Base-by-base conservation (phyloP, 2,113 vertebrate species). In the Zosterops borbonicus region DNA sequence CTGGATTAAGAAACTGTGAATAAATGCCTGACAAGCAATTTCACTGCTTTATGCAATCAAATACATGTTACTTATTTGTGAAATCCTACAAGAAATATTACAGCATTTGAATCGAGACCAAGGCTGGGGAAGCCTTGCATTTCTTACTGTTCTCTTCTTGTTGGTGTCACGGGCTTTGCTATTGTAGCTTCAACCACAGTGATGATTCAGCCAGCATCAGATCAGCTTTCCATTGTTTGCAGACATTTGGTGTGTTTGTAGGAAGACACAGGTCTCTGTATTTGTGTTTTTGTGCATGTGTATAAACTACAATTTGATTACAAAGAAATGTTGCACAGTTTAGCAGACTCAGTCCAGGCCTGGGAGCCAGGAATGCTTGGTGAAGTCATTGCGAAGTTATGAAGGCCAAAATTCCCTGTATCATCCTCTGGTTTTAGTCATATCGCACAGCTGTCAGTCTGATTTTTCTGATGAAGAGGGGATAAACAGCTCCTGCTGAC, bases 361-460 rank as follows among this genome's bases (percentile, higher is more conserved):
- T 53, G 74, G 62, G 91, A 95, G 94, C 73, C 87, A 83, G 81
- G 49, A 95, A 27, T 23, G 69, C 35, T 65, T 2, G 1, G 63
- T 90, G 88, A 92, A 87, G 65, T 96, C 93, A 91, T 52, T 35
- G 87, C 78, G 15, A 12, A 92, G 71, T 44, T 92, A 95, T 83
- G 78, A 87, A 67, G 90, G 78, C 55, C 83, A 89, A 53, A 87
- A 94, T 80, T 92, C 84, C 59, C 82, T 55, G 42, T 55, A 56
- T 89, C 85, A 41, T 75, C 65, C 65, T 79, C 85, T 87, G 55
- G 11, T 82, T 92, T 93, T 60, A 59, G 88, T 46, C 62, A 17
- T 23, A 37, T 85, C 55, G 89, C 0, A 0, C 12, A 58, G 74
- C 58, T 39, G 55, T 39, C 4, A 0, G 29, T 29, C 41, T 74